phyloP scores from a whole-genome alignment of 2,113 vertebrate species.

The Catharus fuscescens region DNA sequence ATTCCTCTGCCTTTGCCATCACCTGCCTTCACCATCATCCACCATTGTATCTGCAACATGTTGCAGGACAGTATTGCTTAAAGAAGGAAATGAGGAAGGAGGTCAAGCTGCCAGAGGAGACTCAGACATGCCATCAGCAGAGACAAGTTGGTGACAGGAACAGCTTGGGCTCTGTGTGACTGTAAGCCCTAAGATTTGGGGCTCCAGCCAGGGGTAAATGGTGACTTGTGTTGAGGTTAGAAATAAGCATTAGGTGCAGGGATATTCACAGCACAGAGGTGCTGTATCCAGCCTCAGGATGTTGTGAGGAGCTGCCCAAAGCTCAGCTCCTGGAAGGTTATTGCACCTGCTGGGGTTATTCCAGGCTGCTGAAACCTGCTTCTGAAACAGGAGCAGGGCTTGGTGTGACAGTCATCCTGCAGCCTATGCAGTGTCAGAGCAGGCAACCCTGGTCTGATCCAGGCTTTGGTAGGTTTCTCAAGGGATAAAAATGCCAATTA shows the following conservation, averaged over 20 bases:
- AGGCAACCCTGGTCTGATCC: background rate
- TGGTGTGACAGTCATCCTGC: background rate
- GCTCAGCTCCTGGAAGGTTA: background rate
- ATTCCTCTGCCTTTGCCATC: background rate
- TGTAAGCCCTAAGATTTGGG: background rate
- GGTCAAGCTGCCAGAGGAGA: background rate
- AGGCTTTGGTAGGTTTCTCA: background rate
- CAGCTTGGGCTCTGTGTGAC: background rate
- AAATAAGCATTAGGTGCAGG: background rate
- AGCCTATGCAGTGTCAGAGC: background rate
- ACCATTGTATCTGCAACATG: rapidly evolving
- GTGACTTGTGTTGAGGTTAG: background rate
- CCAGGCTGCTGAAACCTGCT: background rate
- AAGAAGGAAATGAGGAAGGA: background rate
- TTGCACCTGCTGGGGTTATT: background rate
- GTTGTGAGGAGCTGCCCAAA: background rate
- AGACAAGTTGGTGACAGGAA: background rate
- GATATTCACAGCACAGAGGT: background rate
- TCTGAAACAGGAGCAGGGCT: background rate
- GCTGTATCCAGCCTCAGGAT: background rate
- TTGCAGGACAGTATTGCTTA: background rate
- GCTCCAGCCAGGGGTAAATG: background rate
- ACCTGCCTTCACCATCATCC: background rate
- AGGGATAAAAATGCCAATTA: background rate
- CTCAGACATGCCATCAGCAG: background rate